Percentiles rank a stretch among this genome's conserved stretches.
Conservation (phyloP, 2,113 vertebrate genomes). For the Xiphias gladius region DNA sequence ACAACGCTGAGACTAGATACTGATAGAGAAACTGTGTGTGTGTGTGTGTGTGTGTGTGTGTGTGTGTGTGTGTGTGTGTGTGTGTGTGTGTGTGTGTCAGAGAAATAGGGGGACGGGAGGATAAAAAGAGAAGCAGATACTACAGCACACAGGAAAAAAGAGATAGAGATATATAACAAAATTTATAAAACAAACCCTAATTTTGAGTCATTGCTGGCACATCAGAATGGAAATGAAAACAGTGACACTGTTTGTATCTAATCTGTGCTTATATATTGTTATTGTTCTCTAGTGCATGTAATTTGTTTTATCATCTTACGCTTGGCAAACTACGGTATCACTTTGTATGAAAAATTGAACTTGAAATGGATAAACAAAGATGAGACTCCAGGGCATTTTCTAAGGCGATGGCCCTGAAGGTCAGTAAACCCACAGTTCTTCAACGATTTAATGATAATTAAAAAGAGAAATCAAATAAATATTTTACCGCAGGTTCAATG, state of each 20-base stretch:
- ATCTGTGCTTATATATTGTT: slow-evolving; percentile 31
- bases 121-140: slow-evolving; percentile 48
- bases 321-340: slow-evolving; percentile 28
- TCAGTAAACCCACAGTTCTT: slow-evolving; percentile 16
- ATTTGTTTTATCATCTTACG: slow-evolving; percentile 43
- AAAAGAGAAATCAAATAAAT: slow-evolving; percentile 12
- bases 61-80: neutral
- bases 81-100: slow-evolving; percentile 13
- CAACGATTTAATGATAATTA: neutral
- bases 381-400: slow-evolving; percentile 10
- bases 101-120: slow-evolving; percentile 19
- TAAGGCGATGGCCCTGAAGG: slow-evolving; percentile 30
- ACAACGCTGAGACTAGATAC: slow-evolving; percentile 42
- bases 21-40: slow-evolving; percentile 19
- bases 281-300: slow-evolving; percentile 36
- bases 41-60: slow-evolving; percentile 22
- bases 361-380: slow-evolving; percentile 48
- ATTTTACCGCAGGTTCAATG: slow-evolving; percentile 30
- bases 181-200: slow-evolving; percentile 1
- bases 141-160: slow-evolving; percentile 19
- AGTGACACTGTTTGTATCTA: slow-evolving; percentile 15
- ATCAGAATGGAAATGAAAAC: slow-evolving; percentile 20
- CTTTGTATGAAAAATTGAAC: slow-evolving; percentile 33
- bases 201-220: slow-evolving; percentile 11
- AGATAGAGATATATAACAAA: slow-evolving; percentile 9